Evolutionary conservation across 2,797 vertebrate species (phyloP), one percentile per base, ranked within the genome.

Genomic region (Molossus molossus): DNA sequence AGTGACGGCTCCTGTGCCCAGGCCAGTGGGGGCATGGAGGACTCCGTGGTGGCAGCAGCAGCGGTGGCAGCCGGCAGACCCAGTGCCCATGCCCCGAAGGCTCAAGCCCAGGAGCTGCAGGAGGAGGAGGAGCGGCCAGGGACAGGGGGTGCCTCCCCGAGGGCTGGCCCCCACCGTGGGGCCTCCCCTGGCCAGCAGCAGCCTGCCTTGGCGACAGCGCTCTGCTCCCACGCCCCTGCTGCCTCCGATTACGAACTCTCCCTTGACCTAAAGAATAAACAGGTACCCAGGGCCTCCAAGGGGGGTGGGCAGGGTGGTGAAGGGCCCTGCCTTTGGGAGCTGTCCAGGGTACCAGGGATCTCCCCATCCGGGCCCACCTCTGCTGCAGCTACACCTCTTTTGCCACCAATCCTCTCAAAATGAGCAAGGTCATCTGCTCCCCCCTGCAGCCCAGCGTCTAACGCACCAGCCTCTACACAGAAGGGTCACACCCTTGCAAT

Each of bases 261-360:
- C 96, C 99, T 99, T 99, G 99, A 99, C 99, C 99, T 99, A 99
- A 99, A 99, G 99, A 99, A 99, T 99, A 99, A 99, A 99, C 99
- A 99, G 99, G 99, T 99, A 98, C 98, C 84, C 98, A 98, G 98
- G 97, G 98, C 98, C 98, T 98, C 97, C 98, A 83, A 95, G 98
- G 98, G 96, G 98, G 98, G 96, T 89, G 95, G 97, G 97, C 88
- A 97, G 98, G 97, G 97, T 10, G 98, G 98, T 73, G 96, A 0
- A 97, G 95, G 97, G 95, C 72, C 94, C 70, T 86, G 90, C 33
- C 83, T 73, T 91, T 15, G 93, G 91, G 96, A 85, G 7, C 93
- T 94, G 79, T 86, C 84, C 82, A 95, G 81, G 94, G 87, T 69
- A 33, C 80, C 80, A 91, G 67, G 75, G 62, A 55, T 48, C 40